A percentile compares a stretch with the other conserved stretches of the same genome.
These are phyloP conservation scores for Rhinatrema bivittatum DNA, from an alignment of 2,797 vertebrate species.

Conservation along the genomic window DNA sequence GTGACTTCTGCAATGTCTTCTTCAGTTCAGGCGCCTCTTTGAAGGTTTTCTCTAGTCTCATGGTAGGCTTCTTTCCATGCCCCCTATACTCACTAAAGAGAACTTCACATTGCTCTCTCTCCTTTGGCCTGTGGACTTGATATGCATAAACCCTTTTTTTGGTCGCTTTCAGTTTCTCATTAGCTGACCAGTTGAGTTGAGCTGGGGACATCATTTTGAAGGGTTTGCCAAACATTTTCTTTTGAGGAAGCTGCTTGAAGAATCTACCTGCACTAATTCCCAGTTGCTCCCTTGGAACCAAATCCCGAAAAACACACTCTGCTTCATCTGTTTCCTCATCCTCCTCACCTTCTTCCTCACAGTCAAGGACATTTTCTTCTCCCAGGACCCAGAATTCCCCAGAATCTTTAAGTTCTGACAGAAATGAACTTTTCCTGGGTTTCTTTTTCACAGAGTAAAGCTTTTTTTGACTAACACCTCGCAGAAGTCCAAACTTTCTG, in stretches of 20 bases:
- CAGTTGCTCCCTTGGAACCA: constrained; percentile 10
- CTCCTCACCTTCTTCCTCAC: constrained; percentile 8
- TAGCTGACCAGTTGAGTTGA: constrained; percentile 29
- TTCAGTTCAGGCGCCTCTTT: constrained; percentile 21
- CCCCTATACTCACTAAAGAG: constrained; percentile 19
- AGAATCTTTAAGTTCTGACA: constrained; percentile 38
- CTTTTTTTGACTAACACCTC: constrained; percentile 22
- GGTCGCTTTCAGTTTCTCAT: constrained; percentile 27
- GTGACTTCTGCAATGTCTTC: constrained; percentile 11
- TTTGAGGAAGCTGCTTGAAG: constrained; percentile 24
- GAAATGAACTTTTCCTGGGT: constrained; percentile 14
- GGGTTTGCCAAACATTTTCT: constrained; percentile 31
- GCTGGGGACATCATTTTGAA: constrained; percentile 22
- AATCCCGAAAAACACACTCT: constrained; percentile 35
- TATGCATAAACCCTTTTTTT: constrained; percentile 13
- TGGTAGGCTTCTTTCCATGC: constrained; percentile 21
- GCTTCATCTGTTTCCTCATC: constrained; percentile 9
- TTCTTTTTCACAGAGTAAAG: constrained; percentile 15
- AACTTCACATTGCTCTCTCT: constrained; percentile 9
- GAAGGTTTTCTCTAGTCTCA: constrained; percentile 18
- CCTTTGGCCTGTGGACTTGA: constrained; percentile 19
- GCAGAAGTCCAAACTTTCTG: constrained; percentile 14
- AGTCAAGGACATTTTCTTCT: constrained; percentile 30
- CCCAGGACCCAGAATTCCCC: constrained; percentile 32
- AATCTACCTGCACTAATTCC: constrained; percentile 15